Evolutionary conservation across 2,888 invertebrate genomes (phyloP).

Genomic region (Pycnomerus fuliginosus): DNA sequence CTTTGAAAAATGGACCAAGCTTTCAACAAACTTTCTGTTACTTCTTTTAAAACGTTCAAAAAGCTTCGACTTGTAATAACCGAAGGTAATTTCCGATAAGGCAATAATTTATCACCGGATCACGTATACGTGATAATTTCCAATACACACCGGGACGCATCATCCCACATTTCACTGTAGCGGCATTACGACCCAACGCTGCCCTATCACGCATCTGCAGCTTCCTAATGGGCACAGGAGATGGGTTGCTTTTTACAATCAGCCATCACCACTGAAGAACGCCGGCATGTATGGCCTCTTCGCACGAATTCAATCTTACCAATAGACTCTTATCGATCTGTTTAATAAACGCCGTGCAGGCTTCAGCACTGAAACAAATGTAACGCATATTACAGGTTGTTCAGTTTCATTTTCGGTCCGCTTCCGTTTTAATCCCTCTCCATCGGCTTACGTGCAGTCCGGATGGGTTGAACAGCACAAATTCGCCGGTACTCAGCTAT

Average conservation of each 20-base stretch:
- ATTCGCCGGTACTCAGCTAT: conserved; percentile 26
- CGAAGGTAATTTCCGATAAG: too few species aligned
- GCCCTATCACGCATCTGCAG: conserved; percentile 24
- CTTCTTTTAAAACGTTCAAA: too few species aligned
- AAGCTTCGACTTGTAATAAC: too few species aligned
- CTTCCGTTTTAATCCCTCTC: conserved; percentile 17
- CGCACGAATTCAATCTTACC: conserved; percentile 20
- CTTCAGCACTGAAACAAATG: conserved; percentile 12
- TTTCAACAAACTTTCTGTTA: too few species aligned
- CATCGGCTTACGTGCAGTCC: conserved; percentile 18
- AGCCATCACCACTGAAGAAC: conserved; percentile 19
- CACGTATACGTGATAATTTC: conserved; percentile 9
- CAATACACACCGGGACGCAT: conserved; percentile 3
- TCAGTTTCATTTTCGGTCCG: conserved; percentile 18
- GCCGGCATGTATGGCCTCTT: conserved; percentile 18
- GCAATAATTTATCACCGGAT: too few species aligned
- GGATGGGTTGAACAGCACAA: conserved; percentile 17
- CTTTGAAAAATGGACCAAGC: too few species aligned
- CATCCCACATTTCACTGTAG: conserved; percentile 8
- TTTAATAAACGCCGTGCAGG: conserved; percentile 16
- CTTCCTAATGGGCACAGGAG: conserved; percentile 17
- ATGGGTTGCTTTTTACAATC: conserved; percentile 14
- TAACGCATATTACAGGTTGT: conserved; percentile 22
- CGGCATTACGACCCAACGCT: conserved; percentile 12
- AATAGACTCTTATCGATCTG: too few species aligned